Evolutionary conservation across 2,888 invertebrate genomes (phyloP).

Genomic region (Drosophila buzzatii): DNA sequence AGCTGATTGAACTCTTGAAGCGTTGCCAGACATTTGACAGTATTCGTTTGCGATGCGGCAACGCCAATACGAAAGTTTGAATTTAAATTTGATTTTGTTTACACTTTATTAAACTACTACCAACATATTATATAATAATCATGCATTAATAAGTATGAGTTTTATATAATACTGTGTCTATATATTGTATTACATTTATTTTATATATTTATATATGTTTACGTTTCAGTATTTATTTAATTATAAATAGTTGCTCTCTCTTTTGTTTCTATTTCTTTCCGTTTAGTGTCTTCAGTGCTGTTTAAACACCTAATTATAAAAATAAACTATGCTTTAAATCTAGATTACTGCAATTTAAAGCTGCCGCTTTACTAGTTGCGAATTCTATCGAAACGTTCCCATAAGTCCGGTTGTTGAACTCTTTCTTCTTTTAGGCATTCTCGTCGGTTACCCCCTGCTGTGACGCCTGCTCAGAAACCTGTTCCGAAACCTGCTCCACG

Average conservation of each 20-base stretch:
- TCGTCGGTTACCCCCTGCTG: background rate
- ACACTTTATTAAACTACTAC: conserved; percentile 53
- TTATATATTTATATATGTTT: conserved; percentile 41
- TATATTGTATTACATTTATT: conserved; percentile 57
- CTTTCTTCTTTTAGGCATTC: background rate
- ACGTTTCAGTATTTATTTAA: conserved; percentile 43
- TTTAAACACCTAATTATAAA: conserved; percentile 68
- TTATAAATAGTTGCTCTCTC: conserved; percentile 58
- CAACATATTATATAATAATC: conserved; percentile 71
- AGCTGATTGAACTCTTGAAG: conserved; percentile 26
- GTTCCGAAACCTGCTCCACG: conserved; percentile 37
- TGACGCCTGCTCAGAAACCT: conserved; percentile 7
- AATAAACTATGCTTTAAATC: conserved; percentile 70
- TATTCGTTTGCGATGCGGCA: conserved; percentile 10
- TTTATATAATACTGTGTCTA: conserved; percentile 72
- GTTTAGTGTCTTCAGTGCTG: conserved; percentile 70
- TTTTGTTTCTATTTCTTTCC: conserved; percentile 15
- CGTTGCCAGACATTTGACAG: conserved; percentile 9
- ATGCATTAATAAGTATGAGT: conserved; percentile 69
- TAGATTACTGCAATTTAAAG: conserved; percentile 80
- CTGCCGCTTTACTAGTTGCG: conserved; percentile 80
- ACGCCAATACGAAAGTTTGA: conserved; percentile 2
- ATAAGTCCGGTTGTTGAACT: conserved; percentile 17
- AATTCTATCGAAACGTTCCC: conserved; percentile 52
- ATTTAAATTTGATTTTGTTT: conserved; percentile 16